phyloP scores from a whole-genome alignment of 2,888 invertebrate species.

The Eilema sororculum region DNA sequence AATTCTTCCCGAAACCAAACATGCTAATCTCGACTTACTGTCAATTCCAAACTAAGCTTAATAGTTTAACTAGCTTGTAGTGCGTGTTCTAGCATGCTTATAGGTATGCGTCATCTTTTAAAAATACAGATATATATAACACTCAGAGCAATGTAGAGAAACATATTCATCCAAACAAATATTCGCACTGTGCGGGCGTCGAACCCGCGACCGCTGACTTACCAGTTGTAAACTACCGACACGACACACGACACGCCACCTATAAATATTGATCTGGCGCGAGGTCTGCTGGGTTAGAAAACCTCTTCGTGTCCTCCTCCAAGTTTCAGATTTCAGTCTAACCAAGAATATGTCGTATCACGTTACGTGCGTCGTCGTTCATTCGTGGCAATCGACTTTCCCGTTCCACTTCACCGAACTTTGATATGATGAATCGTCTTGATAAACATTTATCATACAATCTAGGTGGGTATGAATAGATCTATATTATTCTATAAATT shows the following conservation, averaged over 20 bases:
- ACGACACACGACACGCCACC: background rate
- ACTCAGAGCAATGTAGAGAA: no score
- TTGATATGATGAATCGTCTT: conserved; percentile 47
- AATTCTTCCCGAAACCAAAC: no score
- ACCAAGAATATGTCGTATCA: conserved; percentile 27
- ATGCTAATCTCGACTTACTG: no score
- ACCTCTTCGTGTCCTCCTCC: background rate
- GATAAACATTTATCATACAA: conserved; percentile 52
- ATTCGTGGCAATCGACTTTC: conserved; percentile 71
- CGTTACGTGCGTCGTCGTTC: conserved; percentile 41
- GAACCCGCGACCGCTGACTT: no score
- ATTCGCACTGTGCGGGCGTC: no score
- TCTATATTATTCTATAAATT: background rate
- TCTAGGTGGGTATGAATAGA: background rate
- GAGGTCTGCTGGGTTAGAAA: background rate
- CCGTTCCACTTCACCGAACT: conserved; percentile 72
- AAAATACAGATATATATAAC: no score
- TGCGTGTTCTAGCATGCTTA: background rate
- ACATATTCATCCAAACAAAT: no score
- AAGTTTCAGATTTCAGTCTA: background rate
- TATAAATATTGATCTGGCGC: background rate
- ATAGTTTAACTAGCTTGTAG: no score
- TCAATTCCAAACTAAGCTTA: no score
- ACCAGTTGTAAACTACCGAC: no score
- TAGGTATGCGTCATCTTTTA: no score